These are phyloP conservation scores for Allolobophora icterica DNA, from an alignment of 2,888 invertebrate genomes.

Conservation along the genomic window DNA sequence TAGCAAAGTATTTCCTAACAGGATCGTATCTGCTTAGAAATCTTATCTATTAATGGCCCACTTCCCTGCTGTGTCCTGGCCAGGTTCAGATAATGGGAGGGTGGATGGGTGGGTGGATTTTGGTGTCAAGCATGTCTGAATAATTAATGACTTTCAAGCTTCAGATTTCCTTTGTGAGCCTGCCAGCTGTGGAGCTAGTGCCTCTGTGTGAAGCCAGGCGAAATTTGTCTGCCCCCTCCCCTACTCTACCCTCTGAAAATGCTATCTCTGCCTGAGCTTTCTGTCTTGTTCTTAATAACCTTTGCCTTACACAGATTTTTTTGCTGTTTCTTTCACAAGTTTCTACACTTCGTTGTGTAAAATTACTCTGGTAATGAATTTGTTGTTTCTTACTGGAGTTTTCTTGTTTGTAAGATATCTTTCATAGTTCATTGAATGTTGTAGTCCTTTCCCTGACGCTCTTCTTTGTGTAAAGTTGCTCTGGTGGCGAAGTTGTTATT, in stretches of 20 bases:
- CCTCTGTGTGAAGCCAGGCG: neutral
- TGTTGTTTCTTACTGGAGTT: too few relatives aligned
- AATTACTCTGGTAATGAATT: neutral
- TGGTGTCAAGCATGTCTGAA: conserved; percentile 12
- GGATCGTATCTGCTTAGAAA: neutral
- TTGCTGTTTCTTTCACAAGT: neutral
- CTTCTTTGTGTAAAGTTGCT: too few relatives aligned
- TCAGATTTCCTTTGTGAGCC: conserved; percentile 22
- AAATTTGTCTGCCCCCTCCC: too few relatives aligned
- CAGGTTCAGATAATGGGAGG: neutral
- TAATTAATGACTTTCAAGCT: conserved; percentile 13
- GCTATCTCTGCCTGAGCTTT: neutral
- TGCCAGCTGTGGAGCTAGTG: neutral
- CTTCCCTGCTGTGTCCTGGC: neutral
- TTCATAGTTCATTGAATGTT: too few relatives aligned
- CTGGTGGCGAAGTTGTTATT: too few relatives aligned
- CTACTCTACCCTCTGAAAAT: neutral
- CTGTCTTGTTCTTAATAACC: neutral
- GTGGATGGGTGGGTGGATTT: neutral
- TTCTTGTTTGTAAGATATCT: too few relatives aligned
- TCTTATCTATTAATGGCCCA: neutral
- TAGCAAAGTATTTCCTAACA: neutral
- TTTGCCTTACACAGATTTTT: neutral
- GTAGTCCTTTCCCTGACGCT: too few relatives aligned
- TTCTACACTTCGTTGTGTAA: neutral